Percentiles rank a stretch among this genome's conserved stretches.
These are phyloP conservation scores for Ceuthmochares aereus DNA, from an alignment of 2,113 vertebrate species.

Conservation along the genomic window DNA sequence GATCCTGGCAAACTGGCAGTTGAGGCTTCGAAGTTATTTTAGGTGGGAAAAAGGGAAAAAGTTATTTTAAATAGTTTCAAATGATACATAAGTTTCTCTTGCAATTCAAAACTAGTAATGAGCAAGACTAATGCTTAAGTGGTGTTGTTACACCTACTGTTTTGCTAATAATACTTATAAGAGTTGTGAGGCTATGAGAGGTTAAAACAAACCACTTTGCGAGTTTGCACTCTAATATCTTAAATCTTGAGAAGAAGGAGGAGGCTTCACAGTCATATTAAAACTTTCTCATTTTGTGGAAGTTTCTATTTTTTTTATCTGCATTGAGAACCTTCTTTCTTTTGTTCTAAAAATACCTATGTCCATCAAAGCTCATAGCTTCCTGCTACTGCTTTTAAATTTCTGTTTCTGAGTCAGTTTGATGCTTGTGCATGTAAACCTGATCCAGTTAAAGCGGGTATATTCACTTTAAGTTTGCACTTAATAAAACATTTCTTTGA, in stretches of 20 bases:
- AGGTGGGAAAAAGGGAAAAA: not conserved
- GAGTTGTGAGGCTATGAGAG: not conserved
- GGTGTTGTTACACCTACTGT: not conserved
- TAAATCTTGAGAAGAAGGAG: not conserved
- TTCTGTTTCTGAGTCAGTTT: not conserved
- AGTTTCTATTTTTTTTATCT: not conserved
- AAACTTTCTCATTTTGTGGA: not conserved
- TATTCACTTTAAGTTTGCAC: not conserved
- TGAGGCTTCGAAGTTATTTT: not conserved
- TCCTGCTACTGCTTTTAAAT: not conserved
- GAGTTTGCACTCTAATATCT: not conserved
- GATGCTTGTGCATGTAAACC: not conserved
- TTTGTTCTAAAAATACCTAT: conserved; percentile 13
- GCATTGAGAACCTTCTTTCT: not conserved
- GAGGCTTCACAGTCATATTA: not conserved
- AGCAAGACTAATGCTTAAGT: not conserved
- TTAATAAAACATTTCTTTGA: not conserved
- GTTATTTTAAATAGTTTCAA: not conserved
- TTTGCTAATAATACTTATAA: not conserved
- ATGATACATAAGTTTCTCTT: not conserved
- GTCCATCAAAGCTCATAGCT: not conserved
- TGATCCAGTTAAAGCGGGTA: not conserved
- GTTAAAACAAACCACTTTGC: not conserved
- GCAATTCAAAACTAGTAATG: not conserved
- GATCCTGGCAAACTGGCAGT: not conserved